Evolutionary conservation across 2,113 vertebrate species (phyloP).

Genomic region (Campylomormyrus numenius): DNA sequence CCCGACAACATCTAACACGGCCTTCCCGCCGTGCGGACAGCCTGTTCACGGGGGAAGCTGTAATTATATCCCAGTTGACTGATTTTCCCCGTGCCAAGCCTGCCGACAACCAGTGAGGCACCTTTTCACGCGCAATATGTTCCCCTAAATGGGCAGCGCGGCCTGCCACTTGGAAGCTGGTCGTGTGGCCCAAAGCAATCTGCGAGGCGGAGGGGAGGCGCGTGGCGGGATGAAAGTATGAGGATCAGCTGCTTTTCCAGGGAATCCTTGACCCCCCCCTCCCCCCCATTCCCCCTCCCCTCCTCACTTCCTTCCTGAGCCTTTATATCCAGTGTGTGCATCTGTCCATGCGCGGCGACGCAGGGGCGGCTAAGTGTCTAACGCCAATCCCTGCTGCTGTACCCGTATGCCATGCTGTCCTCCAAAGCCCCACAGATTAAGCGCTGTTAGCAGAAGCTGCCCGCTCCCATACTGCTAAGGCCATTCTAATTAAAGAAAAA

Average conservation of each 20-base stretch:
- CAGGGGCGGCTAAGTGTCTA: conserved; percentile 40
- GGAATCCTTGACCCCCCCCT: not conserved
- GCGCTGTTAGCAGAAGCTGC: conserved; percentile 56
- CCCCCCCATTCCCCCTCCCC: conserved; percentile 8
- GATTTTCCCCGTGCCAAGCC: conserved; percentile 65
- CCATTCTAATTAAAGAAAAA: conserved; percentile 93
- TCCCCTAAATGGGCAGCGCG: conserved; percentile 66
- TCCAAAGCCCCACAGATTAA: conserved; percentile 52
- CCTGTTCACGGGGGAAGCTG: conserved; percentile 75
- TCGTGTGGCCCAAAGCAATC: not conserved
- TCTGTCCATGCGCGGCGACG: not conserved
- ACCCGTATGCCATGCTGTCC: conserved; percentile 52
- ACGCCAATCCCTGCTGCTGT: conserved; percentile 60
- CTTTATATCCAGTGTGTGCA: conserved; percentile 32
- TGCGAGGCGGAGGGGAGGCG: conserved; percentile 14
- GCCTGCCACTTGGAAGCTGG: conserved; percentile 1
- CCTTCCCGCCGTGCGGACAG: conserved; percentile 90
- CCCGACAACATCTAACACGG: conserved; percentile 92
- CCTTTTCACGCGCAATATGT: conserved; percentile 79
- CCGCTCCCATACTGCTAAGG: conserved; percentile 63
- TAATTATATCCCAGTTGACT: conserved; percentile 94
- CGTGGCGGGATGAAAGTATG: conserved; percentile 40
- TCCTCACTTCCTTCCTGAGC: conserved; percentile 37
- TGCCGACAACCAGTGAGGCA: conserved; percentile 75
- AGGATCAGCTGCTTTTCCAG: conserved; percentile 41